Evolutionary conservation across 2,113 vertebrate genomes (phyloP).

Genomic region (Vulpes vulpes): DNA sequence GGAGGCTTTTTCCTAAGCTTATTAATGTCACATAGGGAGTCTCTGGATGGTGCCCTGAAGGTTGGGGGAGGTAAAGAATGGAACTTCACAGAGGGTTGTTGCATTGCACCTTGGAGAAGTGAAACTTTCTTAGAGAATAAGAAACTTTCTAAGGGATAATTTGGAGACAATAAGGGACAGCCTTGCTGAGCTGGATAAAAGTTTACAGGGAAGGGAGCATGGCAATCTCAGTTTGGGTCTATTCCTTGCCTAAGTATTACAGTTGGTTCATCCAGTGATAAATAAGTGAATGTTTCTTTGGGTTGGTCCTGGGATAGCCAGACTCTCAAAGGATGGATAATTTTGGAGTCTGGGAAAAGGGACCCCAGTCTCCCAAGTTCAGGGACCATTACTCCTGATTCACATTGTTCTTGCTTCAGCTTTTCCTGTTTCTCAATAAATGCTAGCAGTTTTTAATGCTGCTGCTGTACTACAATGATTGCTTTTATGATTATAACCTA

Average conservation of each 20-base stretch:
- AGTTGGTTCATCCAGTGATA: background rate
- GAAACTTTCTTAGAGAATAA: background rate
- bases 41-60: background rate
- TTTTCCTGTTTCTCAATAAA: slow-evolving; percentile 29
- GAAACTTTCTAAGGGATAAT: background rate
- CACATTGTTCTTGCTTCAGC: background rate
- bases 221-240: background rate
- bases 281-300: background rate
- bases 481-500: background rate
- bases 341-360: background rate
- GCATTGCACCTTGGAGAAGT: background rate
- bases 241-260: background rate
- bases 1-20: background rate
- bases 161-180: background rate
- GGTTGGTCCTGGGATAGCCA: background rate
- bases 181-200: background rate
- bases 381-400: background rate
- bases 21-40: background rate
- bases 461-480: background rate
- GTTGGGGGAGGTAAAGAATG: background rate
- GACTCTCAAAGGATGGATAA: background rate
- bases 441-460: background rate
- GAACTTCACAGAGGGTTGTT: background rate
- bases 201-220: background rate
- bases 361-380: background rate